These are phyloP conservation scores for Danio rerio DNA, from an alignment of 2,113 vertebrate species.

Conservation along the genomic window GRCz12tu NC_133180.1:29544001-29544500, in stretches of 20 bases:
- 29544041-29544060: not conserved
- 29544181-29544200: not conserved
- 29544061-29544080: not conserved
- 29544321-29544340: not conserved
- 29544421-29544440: not conserved
- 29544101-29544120: no score
- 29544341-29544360: not conserved
- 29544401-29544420: no score
- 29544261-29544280: not conserved
- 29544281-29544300: not conserved
- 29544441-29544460: not conserved
- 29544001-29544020: not conserved
- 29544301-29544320: not conserved
- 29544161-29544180: not conserved
- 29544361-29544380: not conserved
- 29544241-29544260: not conserved
- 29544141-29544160: not conserved
- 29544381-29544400: no score
- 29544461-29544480: not conserved
- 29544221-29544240: no score
- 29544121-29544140: not conserved
- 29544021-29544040: not conserved
- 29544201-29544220: no score
- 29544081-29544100: no score
- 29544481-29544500: not conserved